These are phyloP conservation scores for Leptobrachium leishanense DNA, from an alignment of 2,113 vertebrate species.

Conservation along the genomic window DNA sequence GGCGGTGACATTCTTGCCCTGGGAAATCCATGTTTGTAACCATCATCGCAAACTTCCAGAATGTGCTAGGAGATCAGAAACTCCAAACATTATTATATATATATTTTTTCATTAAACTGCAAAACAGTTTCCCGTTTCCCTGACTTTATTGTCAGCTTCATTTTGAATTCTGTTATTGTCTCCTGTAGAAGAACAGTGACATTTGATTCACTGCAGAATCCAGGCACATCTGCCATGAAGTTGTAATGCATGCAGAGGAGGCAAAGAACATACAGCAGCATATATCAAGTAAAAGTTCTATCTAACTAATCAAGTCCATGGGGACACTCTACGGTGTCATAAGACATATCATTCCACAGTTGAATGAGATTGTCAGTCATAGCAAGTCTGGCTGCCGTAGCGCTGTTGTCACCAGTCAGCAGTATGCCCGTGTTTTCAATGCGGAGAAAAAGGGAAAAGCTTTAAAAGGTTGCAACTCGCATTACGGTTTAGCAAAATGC, in stretches of 20 bases:
- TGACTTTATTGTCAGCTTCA: slow-evolving; percentile 53
- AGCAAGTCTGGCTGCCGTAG: slow-evolving; percentile 40
- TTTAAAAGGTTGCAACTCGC: slow-evolving; percentile 21
- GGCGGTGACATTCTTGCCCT: neutral
- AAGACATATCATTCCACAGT: slow-evolving; percentile 50
- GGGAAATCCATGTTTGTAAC: slow-evolving; percentile 6
- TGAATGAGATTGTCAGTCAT: slow-evolving; percentile 53
- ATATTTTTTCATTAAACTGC: slow-evolving; percentile 44
- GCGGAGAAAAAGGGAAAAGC: neutral
- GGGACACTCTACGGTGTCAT: slow-evolving; percentile 48
- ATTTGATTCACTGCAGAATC: slow-evolving; percentile 63
- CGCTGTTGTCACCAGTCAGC: slow-evolving; percentile 48
- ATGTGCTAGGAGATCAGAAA: slow-evolving; percentile 1
- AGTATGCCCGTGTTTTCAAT: slow-evolving; percentile 15
- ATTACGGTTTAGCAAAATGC: slow-evolving; percentile 7
- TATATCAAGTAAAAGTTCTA: slow-evolving; percentile 52
- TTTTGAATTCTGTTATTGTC: slow-evolving; percentile 59
- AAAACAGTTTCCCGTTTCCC: slow-evolving; percentile 40
- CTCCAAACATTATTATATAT: slow-evolving; percentile 9
- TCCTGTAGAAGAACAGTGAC: slow-evolving; percentile 58
- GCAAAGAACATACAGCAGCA: slow-evolving; percentile 47
- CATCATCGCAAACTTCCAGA: slow-evolving; percentile 5
- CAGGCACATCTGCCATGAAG: slow-evolving; percentile 61
- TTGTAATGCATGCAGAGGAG: slow-evolving; percentile 59
- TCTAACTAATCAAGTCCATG: slow-evolving; percentile 55